Percentiles rank a stretch among this genome's conserved stretches.
Evolutionary conservation across 2,888 invertebrate species (phyloP).

Genomic region (Megamerina dolium): DNA sequence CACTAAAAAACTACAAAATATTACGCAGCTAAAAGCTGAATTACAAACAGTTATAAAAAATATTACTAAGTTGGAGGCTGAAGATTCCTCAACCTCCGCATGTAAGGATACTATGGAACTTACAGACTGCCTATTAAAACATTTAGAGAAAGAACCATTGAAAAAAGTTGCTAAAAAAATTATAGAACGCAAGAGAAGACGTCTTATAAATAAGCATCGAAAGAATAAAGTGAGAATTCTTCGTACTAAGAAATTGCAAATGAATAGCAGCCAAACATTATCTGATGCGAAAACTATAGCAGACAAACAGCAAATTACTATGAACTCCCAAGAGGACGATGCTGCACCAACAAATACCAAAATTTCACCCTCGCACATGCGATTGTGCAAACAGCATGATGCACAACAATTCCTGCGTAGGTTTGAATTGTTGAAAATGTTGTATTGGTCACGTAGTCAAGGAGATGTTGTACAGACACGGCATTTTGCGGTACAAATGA

Average conservation of each 20-base stretch:
- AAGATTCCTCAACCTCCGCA: neutral
- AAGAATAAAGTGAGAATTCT: constrained; percentile 1
- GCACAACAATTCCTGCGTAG: constrained; percentile 28
- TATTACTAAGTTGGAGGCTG: constrained; percentile 14
- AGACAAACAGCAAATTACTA: no score
- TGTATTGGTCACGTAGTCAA: constrained; percentile 28
- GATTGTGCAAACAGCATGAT: no score
- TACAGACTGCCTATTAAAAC: constrained; percentile 14
- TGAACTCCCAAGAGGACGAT: no score
- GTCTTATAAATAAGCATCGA: constrained; percentile 13
- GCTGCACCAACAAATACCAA: no score
- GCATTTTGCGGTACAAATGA: constrained; percentile 20
- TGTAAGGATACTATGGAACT: constrained; percentile 4
- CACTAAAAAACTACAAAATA: constrained; percentile 10
- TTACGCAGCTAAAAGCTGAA: constrained; percentile 7
- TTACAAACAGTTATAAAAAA: constrained; percentile 11
- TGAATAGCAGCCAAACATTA: no score
- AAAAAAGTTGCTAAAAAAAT: constrained; percentile 13
- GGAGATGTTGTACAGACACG: constrained; percentile 14
- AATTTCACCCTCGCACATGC: no score
- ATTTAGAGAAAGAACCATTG: constrained; percentile 14
- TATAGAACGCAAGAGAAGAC: constrained; percentile 17
- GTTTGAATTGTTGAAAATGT: constrained; percentile 31
- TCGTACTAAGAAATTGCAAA: no score
- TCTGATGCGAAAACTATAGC: no score